Evolutionary conservation across 2,113 vertebrate genomes (phyloP).

Genomic region (Girardinichthys multiradiatus): DNA sequence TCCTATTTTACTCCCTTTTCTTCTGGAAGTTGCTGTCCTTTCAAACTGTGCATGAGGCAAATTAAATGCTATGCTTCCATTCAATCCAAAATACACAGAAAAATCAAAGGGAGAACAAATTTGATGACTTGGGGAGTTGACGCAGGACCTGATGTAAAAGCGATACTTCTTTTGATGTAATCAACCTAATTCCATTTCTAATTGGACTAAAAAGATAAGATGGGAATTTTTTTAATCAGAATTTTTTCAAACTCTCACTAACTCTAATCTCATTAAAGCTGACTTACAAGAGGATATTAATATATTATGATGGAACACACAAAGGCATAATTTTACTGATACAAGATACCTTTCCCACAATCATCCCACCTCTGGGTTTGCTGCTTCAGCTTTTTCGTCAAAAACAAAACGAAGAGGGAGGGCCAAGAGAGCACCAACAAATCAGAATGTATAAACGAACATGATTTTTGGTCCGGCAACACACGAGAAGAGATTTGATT

Average conservation of each 20-base stretch:
- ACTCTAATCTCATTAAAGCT: conserved; percentile 28
- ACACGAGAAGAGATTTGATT: conserved; percentile 24
- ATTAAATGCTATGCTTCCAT: conserved; percentile 4
- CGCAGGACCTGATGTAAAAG: not conserved
- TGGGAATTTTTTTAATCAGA: not conserved
- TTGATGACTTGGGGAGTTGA: not conserved
- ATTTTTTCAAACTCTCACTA: not conserved
- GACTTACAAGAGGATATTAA: conserved; percentile 28
- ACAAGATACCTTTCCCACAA: conserved; percentile 35
- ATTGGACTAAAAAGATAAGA: not conserved
- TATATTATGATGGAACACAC: conserved; percentile 32
- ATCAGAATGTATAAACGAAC: conserved; percentile 1
- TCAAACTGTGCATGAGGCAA: conserved; percentile 22
- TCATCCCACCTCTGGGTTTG: conserved; percentile 25
- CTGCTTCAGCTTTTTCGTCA: conserved; percentile 16
- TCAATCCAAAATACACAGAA: conserved; percentile 4
- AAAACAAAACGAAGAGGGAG: conserved; percentile 24
- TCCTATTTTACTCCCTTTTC: conserved; percentile 18
- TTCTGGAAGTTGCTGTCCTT: conserved; percentile 15
- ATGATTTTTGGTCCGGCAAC: conserved; percentile 7
- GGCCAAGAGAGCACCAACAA: not conserved
- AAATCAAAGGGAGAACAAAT: not conserved
- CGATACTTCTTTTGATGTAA: not conserved
- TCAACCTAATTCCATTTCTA: not conserved
- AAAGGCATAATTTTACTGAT: conserved; percentile 42